Evolutionary conservation across 2,113 vertebrate genomes (phyloP), one percentile per base, ranked within the genome.

Genomic region (Xerus inauris): DNA sequence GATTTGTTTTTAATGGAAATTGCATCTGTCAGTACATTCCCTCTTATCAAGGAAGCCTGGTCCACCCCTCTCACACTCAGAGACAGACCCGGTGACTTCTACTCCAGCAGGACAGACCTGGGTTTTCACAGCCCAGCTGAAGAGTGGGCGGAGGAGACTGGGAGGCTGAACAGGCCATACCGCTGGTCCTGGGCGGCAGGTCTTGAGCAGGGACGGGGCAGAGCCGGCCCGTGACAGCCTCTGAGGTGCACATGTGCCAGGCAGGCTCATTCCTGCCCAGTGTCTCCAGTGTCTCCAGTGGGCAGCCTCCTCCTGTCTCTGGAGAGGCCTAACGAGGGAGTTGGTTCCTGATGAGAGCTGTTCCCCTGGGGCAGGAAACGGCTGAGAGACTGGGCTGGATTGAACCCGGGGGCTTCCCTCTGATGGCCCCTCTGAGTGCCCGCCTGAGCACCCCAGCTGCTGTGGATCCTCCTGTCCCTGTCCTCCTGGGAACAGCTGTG

Each of bases 291-390:
- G 0, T 95, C 91, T 57, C 57, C 67, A 42, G 49, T 96, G 47
- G 42, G 84, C n/a, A 79, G 24, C n/a, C 28, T 96, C 89, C 95
- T 93, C 91, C 92, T 97, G 0, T 94, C 97, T 98, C 87, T 92
- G 90, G 91, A 96, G n/a, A n/a, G n/a, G n/a, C n/a, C n/a, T n/a
- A n/a, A n/a, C n/a, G n/a, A n/a, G 96, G 24, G 92, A 95, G 54
- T 97, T 47, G 77, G 0, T 95, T 92, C 79, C 93, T 87, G 1
- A 28, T n/a, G 81, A 47, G 40, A 97, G 95, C 95, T 92, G 17
- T 20, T 86, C 42, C 9, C 42, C 20, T n/a, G 12, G 24, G 10
- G 81, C 90, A 97, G 84, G 93, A 94, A 97, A 90, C 49, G 2
- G 95, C 64, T 88, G 14, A 91, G 80, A 35, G 17, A 51, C 35